Base-by-base conservation (phyloP, 2,888 invertebrate species). In the Tipula vernalis region DNA sequence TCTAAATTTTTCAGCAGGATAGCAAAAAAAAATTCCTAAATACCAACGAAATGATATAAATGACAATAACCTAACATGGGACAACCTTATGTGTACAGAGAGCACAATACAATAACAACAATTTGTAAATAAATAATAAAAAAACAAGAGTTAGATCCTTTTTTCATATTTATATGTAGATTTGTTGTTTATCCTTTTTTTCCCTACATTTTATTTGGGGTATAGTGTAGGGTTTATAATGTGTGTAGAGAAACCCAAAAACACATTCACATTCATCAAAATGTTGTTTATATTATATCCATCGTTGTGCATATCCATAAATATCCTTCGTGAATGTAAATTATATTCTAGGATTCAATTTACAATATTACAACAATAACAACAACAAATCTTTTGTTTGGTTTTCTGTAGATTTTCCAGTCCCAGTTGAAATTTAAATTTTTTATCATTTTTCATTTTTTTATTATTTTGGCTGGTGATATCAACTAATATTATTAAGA, bases 61-160 rank as follows among this genome's bases (percentile, higher is more conserved):
- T 71, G 71, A 71, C 71, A 71, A 71, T 71, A 71, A 71, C 71
- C 71, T 71, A 71, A 71, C 71, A 71, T 71, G 71, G 71, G 71
- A 71, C 71, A 71, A 71, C 71, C 71, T 71, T 71, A 71, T 28
- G 28, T 28, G 2, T 39, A 39, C 3, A 5, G 39, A 39, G 15
- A 5, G 15, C 51, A 51, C n/a, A 51, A 12, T 10, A 12, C 5
- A 15, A 57, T 15, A 57, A 57, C 51, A 57, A 1, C n/a, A 71
- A 71, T 18, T 71, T 71, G 71, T 71, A 71, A 71, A 57, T 57
- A 71, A 71, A 71, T 28, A 71, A 57, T 57, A 71, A 71, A 71
- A 71, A 28, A 28, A 71, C 10, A 71, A 71, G 28, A 71, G 13
- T 71, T 71, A 28, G 71, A 71, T 71, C 71, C 71, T 71, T 71